These are phyloP conservation scores for Botia almorhae DNA, from an alignment of 2,797 vertebrate species.

Conservation along the genomic window DNA sequence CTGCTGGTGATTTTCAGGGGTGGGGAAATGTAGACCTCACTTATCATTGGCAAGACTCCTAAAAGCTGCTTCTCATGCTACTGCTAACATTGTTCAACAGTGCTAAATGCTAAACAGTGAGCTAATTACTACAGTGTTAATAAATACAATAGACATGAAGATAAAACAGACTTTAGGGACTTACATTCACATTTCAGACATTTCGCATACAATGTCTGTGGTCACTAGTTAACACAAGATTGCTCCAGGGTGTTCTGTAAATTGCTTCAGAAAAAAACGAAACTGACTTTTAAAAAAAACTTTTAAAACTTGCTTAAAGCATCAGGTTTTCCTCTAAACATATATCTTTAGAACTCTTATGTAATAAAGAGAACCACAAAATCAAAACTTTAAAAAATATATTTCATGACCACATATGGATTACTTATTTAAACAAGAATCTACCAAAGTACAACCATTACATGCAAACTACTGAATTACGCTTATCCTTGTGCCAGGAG, in stretches of 20 bases:
- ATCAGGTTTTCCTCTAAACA: neutral
- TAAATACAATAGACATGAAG: no score
- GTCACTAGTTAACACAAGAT: no score
- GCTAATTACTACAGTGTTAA: no score
- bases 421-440: slow-evolving; percentile 33
- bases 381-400: slow-evolving; percentile 7
- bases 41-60: neutral
- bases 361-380: neutral
- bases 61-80: neutral
- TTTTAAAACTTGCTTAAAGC: neutral
- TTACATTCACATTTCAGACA: no score
- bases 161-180: no score
- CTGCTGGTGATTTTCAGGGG: neutral
- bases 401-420: slow-evolving; percentile 1
- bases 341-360: neutral
- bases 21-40: neutral
- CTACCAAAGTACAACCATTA: slow-evolving; percentile 29
- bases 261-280: no score
- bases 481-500: slow-evolving; percentile 5
- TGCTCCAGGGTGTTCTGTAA: no score
- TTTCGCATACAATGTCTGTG: no score
- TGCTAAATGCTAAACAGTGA: neutral
- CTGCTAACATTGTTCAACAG: neutral
- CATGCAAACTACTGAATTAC: slow-evolving; percentile 2
- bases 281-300: neutral